Evolutionary conservation across 2,797 vertebrate genomes (phyloP), one percentile per base, ranked within the genome.

Genomic region (Thamnophis elegans): DNA sequence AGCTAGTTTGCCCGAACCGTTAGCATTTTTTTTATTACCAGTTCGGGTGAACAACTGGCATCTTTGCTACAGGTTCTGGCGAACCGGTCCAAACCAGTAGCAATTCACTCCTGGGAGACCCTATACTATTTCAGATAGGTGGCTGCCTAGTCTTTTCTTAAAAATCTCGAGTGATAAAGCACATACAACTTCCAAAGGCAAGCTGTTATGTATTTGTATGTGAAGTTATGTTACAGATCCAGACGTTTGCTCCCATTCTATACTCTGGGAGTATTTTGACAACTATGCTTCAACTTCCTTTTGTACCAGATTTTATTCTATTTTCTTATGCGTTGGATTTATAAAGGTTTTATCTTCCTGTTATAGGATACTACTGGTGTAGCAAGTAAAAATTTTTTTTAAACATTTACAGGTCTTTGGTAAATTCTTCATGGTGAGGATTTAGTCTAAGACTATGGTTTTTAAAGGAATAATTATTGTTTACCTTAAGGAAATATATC

Each of bases 401-500:
- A 88, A 90, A 94, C 92, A 92, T 94, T 94, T 94, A 65, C 53
- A 90, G 60, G 12, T 94, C 59, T 28, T 87, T 92, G n/a, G 73
- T 93, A 94, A 95, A 95, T 20, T 95, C 93, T 97, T 97, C 95
- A 88, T 78, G 94, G 59, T 91, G 59, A 94, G 91, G 93, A 96
- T 95, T 94, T 85, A 95, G 85, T 87, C 92, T 90, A 96, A 95
- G 91, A 92, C 91, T 95, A 95, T 89, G 65, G 90, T 94, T 97
- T 95, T 91, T 93, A 96, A 90, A 90, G 85, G 89, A 96, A 62
- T 93, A 91, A 97, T 95, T 94, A 93, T 96, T 88, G 92, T 97
- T 97, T 97, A 94, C 88, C 91, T 92, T 95, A 92, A 97, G 94
- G 92, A 96, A 97, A 94, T 73, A 88, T 95, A 95, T 89, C 42